Evolutionary conservation across 2,888 invertebrate species (phyloP).

Genomic region (Deilephila elpenor): DNA sequence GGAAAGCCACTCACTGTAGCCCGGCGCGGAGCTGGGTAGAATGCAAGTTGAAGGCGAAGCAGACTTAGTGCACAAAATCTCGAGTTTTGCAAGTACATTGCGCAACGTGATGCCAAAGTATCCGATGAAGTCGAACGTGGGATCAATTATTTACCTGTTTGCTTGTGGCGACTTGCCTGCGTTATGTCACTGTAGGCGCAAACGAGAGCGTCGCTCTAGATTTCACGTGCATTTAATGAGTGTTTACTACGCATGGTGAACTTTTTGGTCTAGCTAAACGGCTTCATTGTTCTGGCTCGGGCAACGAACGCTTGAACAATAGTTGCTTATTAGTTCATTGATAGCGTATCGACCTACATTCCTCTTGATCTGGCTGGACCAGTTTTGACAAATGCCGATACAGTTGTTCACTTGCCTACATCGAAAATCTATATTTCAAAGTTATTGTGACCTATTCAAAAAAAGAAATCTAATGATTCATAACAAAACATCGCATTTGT

Average conservation of each 20-base stretch:
- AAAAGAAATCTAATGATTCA: constrained; percentile 18
- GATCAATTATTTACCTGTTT: constrained; percentile 74
- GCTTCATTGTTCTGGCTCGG: constrained; percentile 41
- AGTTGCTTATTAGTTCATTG: constrained; percentile 40
- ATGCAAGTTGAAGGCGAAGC: constrained; percentile 48
- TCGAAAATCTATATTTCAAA: not conserved
- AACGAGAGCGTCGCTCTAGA: constrained; percentile 59
- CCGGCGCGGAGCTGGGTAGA: constrained; percentile 40
- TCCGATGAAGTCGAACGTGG: constrained; percentile 74
- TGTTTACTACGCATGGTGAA: constrained; percentile 48
- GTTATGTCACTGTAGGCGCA: constrained; percentile 61
- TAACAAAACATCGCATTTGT: not conserved
- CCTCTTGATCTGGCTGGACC: constrained; percentile 54
- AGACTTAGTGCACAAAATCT: constrained; percentile 50
- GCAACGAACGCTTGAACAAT: not conserved
- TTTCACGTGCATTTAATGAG: constrained; percentile 57
- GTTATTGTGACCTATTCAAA: not conserved
- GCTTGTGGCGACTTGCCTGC: constrained; percentile 56
- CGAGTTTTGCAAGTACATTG: constrained; percentile 48
- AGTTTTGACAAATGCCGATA: constrained; percentile 39
- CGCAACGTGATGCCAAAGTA: constrained; percentile 60
- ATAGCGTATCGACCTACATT: constrained; percentile 59
- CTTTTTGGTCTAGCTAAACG: constrained; percentile 50
- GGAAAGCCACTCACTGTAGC: constrained; percentile 46
- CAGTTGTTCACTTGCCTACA: not conserved